Percentiles rank a stretch among this genome's conserved stretches.
phyloP scores from a whole-genome alignment of 2,888 invertebrate genomes.

The Hydraecia micacea region DNA sequence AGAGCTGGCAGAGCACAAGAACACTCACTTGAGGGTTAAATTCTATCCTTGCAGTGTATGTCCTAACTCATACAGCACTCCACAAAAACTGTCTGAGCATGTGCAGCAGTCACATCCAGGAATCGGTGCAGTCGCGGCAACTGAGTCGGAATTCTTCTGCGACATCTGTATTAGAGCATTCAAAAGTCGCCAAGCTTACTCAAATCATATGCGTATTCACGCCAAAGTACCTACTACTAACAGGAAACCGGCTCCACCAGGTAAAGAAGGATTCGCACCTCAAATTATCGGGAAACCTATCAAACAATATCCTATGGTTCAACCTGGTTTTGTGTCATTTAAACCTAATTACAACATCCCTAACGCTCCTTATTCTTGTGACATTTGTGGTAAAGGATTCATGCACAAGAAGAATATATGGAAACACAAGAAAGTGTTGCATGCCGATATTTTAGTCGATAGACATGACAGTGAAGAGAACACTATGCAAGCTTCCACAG shows the following conservation, averaged over 20 bases:
- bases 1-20: slow-evolving; percentile 92
- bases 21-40: slow-evolving; percentile 92
- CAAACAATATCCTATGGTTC: slow-evolving; percentile 80
- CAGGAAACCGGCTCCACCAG: slow-evolving; percentile 83
- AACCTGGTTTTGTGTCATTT: slow-evolving; percentile 80
- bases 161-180: slow-evolving; percentile 91
- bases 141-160: slow-evolving; percentile 88
- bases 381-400: slow-evolving; percentile 91
- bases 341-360: slow-evolving; percentile 85
- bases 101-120: slow-evolving; percentile 88
- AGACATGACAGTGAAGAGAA: slow-evolving; percentile 88
- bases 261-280: slow-evolving; percentile 81
- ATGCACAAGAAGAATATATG: slow-evolving; percentile 90
- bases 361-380: slow-evolving; percentile 90
- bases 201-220: slow-evolving; percentile 90
- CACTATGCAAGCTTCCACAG: slow-evolving; percentile 88
- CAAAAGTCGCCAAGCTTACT: slow-evolving; percentile 89
- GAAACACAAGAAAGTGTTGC: slow-evolving; percentile 89
- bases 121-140: slow-evolving; percentile 71
- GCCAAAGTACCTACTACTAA: slow-evolving; percentile 88
- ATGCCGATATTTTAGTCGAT: slow-evolving; percentile 85
- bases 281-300: slow-evolving; percentile 87
- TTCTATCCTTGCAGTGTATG: slow-evolving; percentile 91
- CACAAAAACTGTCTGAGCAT: slow-evolving; percentile 90
- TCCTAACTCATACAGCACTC: slow-evolving; percentile 91